Evolutionary conservation across 1,140 invertebrate species (phyloP), one percentile per base, ranked within the genome.

Genomic region (Drosophila grimshawi): DNA sequence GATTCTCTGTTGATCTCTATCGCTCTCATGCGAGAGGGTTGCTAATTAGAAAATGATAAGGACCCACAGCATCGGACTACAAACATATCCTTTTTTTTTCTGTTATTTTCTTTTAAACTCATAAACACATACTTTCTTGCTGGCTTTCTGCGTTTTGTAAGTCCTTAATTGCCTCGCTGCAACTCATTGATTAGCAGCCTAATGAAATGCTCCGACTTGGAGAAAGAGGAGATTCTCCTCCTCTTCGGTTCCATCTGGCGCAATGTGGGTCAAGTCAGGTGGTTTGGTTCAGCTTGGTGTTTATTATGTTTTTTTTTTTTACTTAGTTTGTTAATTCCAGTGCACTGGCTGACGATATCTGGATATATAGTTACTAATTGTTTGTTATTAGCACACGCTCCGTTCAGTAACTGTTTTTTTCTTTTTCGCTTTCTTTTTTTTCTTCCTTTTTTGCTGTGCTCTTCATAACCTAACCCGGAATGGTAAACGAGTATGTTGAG

Each of bases 331-430:
- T 69, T 86, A 86, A 86, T 86, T 33, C 76, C 81, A 81, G 77
- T 64, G 64, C 75, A 64, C 65, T 4, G 5, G 37, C 37, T 39
- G 37, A 39, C 37, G 2, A 3, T 8, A 39, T 8, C 65, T 55
- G 27, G 10, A n/a, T 43, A 61, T 73, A 89, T 88, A 83, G 80
- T 83, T 80, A 80, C 85, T 89, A 88, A 88, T 88, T 88, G 85
- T 80, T 89, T 83, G 74, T 89, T 88, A 88, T 88, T 89, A 88
- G 69, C 66, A 51, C 57, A 37, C 53, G 57, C 45, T 49, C 59
- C 72, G 73, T 68, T 81, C 78, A 74, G 67, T 89, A 85, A 89
- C 80, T 85, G 80, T 89, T 81, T 55, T 33, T 49, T 37, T 30
- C 29, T 56, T 19, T 10, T 57, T 19, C 8, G 35, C 35, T 7